Percentiles rank a stretch among this genome's conserved stretches.
Conservation (phyloP, 1,140 invertebrate species). For the Heterodera schachtii region DNA sequence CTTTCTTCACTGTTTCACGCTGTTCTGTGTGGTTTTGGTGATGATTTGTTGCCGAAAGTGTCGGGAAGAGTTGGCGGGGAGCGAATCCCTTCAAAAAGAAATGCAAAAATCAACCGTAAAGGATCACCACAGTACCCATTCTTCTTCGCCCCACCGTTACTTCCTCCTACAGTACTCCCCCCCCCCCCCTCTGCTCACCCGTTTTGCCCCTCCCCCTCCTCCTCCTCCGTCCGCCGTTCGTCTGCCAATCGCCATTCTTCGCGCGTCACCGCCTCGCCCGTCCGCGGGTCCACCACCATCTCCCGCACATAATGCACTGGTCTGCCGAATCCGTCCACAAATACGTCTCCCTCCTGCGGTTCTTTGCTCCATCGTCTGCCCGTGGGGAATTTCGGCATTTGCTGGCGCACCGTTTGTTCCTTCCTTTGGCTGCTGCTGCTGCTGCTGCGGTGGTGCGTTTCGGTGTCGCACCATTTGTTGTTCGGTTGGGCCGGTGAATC, state of each 20-base stretch:
- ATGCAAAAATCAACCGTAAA: too few species aligned
- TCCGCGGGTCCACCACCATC: not conserved
- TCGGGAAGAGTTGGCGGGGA: too few species aligned
- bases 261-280: not conserved
- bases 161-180: too few species aligned
- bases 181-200: not conserved
- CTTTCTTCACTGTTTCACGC: too few species aligned
- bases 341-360: slow-evolving; percentile 6
- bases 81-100: too few species aligned
- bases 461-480: not conserved
- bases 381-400: not conserved
- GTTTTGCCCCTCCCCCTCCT: not conserved
- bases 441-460: not conserved
- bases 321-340: not conserved
- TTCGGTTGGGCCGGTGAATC: not conserved
- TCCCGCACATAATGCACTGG: slow-evolving; percentile 3
- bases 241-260: not conserved
- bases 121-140: too few species aligned
- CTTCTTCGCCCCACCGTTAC: too few species aligned
- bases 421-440: not conserved
- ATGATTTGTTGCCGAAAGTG: too few species aligned
- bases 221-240: not conserved
- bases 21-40: too few species aligned
- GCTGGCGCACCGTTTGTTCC: not conserved
- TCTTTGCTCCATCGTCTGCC: slow-evolving; percentile 2